Evolutionary conservation across 2,797 vertebrate species (phyloP).

Genomic region (Bradypodion pumilum): DNA sequence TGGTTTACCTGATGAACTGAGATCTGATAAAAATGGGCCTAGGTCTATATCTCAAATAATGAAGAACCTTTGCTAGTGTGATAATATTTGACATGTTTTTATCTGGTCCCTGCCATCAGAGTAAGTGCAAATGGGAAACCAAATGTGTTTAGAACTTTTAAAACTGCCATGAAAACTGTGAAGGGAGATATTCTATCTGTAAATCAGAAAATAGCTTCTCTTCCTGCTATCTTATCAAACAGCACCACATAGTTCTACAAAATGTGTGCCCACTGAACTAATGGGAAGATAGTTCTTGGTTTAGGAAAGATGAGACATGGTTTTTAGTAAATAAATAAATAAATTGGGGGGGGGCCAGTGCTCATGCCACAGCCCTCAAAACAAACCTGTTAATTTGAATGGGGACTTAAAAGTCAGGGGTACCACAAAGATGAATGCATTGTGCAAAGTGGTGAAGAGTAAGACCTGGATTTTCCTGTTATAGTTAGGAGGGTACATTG

Average conservation of each 20-base stretch:
- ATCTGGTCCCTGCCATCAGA: slow-evolving; percentile 58
- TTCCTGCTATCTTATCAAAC: slow-evolving; percentile 66
- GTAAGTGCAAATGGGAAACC: slow-evolving; percentile 63
- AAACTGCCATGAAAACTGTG: slow-evolving; percentile 56
- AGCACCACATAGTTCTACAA: slow-evolving; percentile 51
- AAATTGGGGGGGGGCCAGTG: no score
- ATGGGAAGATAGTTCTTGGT: slow-evolving; percentile 58
- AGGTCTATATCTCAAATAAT: slow-evolving; percentile 57
- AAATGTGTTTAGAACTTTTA: slow-evolving; percentile 69
- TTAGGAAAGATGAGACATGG: slow-evolving; percentile 32
- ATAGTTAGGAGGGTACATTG: not conserved
- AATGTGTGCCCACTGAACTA: slow-evolving; percentile 53
- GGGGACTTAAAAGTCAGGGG: not conserved
- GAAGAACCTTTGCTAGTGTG: slow-evolving; percentile 35
- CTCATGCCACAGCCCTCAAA: not conserved
- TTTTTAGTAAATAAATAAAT: slow-evolving; percentile 35
- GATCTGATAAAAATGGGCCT: slow-evolving; percentile 35
- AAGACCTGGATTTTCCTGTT: not conserved
- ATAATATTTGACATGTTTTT: slow-evolving; percentile 66
- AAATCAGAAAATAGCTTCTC: slow-evolving; percentile 69
- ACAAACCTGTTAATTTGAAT: not conserved
- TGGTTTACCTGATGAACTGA: slow-evolving; percentile 54
- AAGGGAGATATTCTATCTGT: slow-evolving; percentile 60
- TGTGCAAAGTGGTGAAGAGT: not conserved
- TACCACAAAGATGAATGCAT: not conserved